These are phyloP conservation scores for Lophotis ruficrista DNA, from an alignment of 2,113 vertebrate species.

Conservation along the genomic window DNA sequence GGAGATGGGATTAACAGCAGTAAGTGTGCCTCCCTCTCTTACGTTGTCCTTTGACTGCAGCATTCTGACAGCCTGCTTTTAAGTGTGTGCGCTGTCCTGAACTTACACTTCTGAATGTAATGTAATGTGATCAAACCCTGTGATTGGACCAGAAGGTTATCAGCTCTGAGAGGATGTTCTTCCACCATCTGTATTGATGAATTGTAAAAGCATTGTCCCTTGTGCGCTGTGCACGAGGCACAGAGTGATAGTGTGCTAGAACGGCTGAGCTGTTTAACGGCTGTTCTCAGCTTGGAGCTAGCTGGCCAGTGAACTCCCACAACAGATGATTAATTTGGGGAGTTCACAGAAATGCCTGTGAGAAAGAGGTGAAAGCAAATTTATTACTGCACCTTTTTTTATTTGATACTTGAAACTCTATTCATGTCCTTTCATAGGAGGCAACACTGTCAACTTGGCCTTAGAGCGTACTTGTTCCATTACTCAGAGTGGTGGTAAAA, in stretches of 20 bases:
- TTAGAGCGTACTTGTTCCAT: neutral
- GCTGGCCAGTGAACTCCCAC: neutral
- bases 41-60: too few species aligned
- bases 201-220: neutral
- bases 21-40: neutral
- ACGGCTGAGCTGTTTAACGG: neutral
- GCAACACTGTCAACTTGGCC: neutral
- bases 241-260: neutral
- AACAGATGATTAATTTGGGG: neutral
- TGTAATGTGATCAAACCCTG: too few species aligned
- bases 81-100: rapidly evolving
- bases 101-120: neutral
- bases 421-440: neutral
- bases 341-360: neutral
- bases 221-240: rapidly evolving
- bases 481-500: neutral
- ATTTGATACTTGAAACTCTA: neutral
- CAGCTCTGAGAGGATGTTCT: neutral
- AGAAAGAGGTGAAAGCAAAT: neutral
- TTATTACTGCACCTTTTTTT: neutral
- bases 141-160: neutral
- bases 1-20: rapidly evolving
- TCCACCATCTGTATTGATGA: neutral
- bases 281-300: neutral
- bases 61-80: neutral